phyloP scores from a whole-genome alignment of 1,140 invertebrate genomes.

The Aphelenchoides besseyi region DNA sequence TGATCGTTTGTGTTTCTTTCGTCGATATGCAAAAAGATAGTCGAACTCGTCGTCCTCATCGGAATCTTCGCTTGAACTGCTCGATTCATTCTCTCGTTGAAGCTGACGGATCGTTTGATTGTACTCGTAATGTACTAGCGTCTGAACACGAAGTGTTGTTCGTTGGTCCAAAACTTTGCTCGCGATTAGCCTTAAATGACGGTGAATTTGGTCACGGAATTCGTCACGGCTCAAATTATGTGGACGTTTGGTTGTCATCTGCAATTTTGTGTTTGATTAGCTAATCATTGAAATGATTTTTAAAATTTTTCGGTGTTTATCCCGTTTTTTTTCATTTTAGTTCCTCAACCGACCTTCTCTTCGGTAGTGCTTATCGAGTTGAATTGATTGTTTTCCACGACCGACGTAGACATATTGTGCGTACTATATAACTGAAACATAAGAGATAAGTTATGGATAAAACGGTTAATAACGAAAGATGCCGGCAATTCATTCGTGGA shows the following conservation, averaged over 20 bases:
- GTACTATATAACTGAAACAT: no score
- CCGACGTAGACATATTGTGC: no score
- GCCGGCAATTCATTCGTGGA: no score
- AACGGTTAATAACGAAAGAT: no score
- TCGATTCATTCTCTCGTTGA: background rate
- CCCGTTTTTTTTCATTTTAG: no score
- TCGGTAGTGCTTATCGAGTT: no score
- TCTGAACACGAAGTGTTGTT: background rate
- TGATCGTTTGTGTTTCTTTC: background rate
- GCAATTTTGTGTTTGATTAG: background rate
- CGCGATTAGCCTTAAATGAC: background rate
- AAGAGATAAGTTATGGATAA: no score
- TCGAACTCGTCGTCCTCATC: background rate
- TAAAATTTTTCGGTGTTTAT: no score
- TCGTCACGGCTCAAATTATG: background rate
- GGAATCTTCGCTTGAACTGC: no score
- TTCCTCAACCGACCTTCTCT: no score
- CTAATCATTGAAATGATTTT: background rate
- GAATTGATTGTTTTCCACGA: no score
- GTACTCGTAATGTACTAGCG: background rate
- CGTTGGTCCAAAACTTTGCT: background rate
- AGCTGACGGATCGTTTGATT: background rate
- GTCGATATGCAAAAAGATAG: background rate
- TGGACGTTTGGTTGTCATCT: background rate
- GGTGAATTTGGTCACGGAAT: background rate